Conservation (phyloP, 2,113 vertebrate species). For the Crocuta crocuta region DNA sequence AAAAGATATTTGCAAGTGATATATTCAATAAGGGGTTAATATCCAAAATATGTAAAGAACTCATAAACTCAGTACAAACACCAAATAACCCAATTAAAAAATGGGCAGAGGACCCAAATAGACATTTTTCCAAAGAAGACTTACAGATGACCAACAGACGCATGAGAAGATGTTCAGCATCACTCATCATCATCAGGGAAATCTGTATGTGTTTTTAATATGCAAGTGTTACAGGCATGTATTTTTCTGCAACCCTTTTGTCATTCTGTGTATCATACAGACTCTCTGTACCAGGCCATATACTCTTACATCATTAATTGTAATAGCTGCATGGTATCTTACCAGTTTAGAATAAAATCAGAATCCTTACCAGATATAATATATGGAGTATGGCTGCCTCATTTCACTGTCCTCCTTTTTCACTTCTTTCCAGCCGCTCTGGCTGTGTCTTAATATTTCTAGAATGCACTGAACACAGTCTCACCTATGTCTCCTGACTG, state of each 20-base stretch:
- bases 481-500: neutral
- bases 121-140: neutral
- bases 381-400: fast-evolving
- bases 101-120: neutral
- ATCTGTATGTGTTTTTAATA: neutral
- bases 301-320: neutral
- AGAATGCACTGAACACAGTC: neutral
- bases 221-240: neutral
- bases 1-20: neutral
- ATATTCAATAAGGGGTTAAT: neutral
- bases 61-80: neutral
- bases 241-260: neutral
- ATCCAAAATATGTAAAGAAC: neutral
- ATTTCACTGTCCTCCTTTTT: neutral
- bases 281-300: neutral
- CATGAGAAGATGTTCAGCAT: neutral
- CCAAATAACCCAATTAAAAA: neutral
- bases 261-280: neutral
- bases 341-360: neutral
- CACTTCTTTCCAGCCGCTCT: neutral
- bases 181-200: neutral
- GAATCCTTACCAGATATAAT: neutral
- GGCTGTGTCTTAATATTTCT: neutral
- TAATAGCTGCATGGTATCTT: neutral
- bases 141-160: neutral